Evolutionary conservation across 2,113 vertebrate genomes (phyloP).

Genomic region (Diadophis punctatus): DNA sequence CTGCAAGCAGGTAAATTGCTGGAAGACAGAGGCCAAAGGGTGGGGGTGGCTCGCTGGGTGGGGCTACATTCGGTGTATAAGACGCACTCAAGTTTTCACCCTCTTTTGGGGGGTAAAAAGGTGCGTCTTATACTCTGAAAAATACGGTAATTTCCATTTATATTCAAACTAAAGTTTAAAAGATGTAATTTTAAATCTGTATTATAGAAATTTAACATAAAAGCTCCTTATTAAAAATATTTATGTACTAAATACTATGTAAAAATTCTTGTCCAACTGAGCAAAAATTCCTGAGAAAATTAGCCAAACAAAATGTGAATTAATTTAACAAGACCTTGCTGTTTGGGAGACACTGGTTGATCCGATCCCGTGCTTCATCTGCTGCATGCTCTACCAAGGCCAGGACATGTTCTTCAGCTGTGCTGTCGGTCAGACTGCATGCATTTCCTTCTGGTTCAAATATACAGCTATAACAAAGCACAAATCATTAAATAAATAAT

Average conservation of each 20-base stretch:
- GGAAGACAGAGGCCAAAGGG: too few relatives aligned
- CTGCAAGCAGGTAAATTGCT: too few relatives aligned
- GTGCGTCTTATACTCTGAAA: too few relatives aligned
- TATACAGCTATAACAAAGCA: slow-evolving; percentile 75
- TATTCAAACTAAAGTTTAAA: background rate
- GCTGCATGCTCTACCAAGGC: slow-evolving; percentile 94
- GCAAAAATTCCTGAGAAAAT: background rate
- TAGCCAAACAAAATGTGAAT: background rate
- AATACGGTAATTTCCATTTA: background rate
- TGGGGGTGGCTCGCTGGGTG: too few relatives aligned
- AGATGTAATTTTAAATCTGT: background rate
- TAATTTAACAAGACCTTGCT: slow-evolving; percentile 78
- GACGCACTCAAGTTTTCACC: too few relatives aligned
- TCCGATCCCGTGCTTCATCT: slow-evolving; percentile 92
- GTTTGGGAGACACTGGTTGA: slow-evolving; percentile 86
- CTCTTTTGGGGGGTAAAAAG: too few relatives aligned
- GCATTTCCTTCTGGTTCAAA: slow-evolving; percentile 95
- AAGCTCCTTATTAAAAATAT: background rate
- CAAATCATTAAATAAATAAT: slow-evolving; percentile 7
- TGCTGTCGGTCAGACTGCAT: slow-evolving; percentile 94
- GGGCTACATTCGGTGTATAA: too few relatives aligned
- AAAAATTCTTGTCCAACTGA: background rate
- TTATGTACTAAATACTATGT: background rate
- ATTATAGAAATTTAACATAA: background rate
- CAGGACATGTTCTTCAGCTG: slow-evolving; percentile 94